Conservation (phyloP, 2,113 vertebrate genomes). For the Calypte anna region DNA sequence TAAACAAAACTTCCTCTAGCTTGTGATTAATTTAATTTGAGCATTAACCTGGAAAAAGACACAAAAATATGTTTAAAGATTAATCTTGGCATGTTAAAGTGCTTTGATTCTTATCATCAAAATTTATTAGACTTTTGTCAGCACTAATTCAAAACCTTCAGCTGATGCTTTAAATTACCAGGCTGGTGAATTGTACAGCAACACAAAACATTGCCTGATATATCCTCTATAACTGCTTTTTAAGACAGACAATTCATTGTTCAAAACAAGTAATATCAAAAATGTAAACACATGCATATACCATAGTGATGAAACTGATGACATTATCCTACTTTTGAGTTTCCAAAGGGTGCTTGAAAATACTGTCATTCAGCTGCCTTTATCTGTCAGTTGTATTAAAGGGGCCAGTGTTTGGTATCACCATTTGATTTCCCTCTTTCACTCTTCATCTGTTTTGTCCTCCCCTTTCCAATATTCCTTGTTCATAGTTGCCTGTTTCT, state of each 20-base stretch:
- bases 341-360: neutral
- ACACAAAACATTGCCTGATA: neutral
- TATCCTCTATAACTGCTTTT: neutral
- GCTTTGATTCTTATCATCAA: slow-evolving; percentile 20
- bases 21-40: neutral
- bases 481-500: neutral
- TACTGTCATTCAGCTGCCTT: neutral
- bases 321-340: neutral
- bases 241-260: neutral
- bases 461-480: neutral
- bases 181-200: neutral
- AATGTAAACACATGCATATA: neutral
- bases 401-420: neutral
- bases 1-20: slow-evolving; percentile 24
- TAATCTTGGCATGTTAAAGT: neutral
- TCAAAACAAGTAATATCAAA: neutral
- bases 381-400: neutral
- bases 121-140: slow-evolving; percentile 38
- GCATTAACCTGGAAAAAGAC: slow-evolving; percentile 5
- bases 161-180: neutral
- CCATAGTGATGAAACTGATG: neutral
- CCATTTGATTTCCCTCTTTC: neutral
- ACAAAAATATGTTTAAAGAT: slow-evolving; percentile 12
- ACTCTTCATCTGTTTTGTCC: neutral
- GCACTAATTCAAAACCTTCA: slow-evolving; percentile 43